Base-by-base conservation (phyloP, 2,888 invertebrate genomes). In the Cataglyphis livida region DNA sequence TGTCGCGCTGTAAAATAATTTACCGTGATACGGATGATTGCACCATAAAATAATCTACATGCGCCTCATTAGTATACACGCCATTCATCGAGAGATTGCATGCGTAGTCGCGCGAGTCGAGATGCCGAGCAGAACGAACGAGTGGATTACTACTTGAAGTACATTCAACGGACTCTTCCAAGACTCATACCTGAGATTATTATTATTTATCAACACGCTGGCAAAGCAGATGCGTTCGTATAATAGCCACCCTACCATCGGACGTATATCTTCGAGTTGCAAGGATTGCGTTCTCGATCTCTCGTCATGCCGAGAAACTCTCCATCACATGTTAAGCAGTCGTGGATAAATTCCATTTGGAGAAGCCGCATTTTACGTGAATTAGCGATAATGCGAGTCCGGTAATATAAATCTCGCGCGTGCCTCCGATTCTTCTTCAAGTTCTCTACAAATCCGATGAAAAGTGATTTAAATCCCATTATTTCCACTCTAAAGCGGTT, bases 171-270 rank as follows among this genome's bases (percentile, higher is more conserved):
- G 15, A 38, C 68, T 66, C 76, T 66, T 76, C 35, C 66, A 44
- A 25, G 59, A 70, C 21, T n/a, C 66, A 44, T 61, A 44, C 71
- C 18, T 59, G 59, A 59, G 59, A 79, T 79, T 70, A 79, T 79
- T 79, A 51, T 51, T n/a, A n/a, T n/a, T n/a, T n/a, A n/a, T n/a
- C 48, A 79, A 70, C 25, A 70, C 71, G 71, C 78, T 32, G 59
- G 32, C 44, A 70, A 70, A 78, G 78, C 78, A 70, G 70, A 70
- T 79, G 44, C 71, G 59, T 79, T 44, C 71, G 78, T 70, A 79
- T n/a, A n/a, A 79, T 79, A 41, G 70, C 59, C 71, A 7, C 21
- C 12, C 59, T 70, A 70, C 18, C 32, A 35, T 70, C 32, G 38
- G 32, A 21, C 35, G n/a, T 18, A 78, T 6, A 32, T 78, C 48